Conservation (phyloP, 2,797 vertebrate genomes). For the Odontamblyopus rebecca region DNA sequence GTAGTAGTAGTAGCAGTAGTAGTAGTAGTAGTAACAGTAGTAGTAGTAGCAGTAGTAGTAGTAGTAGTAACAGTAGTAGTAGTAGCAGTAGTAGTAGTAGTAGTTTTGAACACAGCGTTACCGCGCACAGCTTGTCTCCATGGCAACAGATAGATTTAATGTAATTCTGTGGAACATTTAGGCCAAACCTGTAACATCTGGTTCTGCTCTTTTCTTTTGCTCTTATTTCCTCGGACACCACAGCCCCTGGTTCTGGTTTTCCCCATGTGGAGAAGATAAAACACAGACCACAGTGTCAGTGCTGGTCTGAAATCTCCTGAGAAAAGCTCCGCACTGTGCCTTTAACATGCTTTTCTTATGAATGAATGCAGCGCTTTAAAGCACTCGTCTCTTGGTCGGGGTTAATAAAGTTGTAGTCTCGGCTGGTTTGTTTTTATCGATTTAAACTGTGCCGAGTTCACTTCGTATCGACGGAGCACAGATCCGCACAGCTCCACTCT, state of each 20-base stretch:
- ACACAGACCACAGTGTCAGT: conserved; percentile 18
- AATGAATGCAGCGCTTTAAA: background rate
- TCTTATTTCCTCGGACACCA: conserved; percentile 17
- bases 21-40: too few species aligned
- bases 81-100: too few species aligned
- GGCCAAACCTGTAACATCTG: background rate
- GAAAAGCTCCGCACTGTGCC: background rate
- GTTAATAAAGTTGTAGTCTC: background rate
- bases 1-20: too few species aligned
- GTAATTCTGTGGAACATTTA: too few species aligned
- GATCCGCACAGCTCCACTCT: background rate
- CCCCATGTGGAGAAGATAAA: conserved; percentile 14
- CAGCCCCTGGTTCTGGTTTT: background rate
- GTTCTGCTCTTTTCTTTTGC: conserved; percentile 1
- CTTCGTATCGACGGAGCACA: background rate
- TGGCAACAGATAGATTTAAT: too few species aligned
- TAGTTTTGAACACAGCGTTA: too few species aligned
- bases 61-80: too few species aligned
- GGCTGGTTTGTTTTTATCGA: conserved; percentile 3
- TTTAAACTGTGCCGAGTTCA: background rate
- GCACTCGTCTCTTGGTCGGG: background rate
- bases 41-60: too few species aligned
- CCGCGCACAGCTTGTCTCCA: too few species aligned
- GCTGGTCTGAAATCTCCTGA: conserved; percentile 24
- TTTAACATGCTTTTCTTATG: background rate